Evolutionary conservation across 2,888 invertebrate genomes (phyloP).

Genomic region (Pachymerium ferrugineum): DNA sequence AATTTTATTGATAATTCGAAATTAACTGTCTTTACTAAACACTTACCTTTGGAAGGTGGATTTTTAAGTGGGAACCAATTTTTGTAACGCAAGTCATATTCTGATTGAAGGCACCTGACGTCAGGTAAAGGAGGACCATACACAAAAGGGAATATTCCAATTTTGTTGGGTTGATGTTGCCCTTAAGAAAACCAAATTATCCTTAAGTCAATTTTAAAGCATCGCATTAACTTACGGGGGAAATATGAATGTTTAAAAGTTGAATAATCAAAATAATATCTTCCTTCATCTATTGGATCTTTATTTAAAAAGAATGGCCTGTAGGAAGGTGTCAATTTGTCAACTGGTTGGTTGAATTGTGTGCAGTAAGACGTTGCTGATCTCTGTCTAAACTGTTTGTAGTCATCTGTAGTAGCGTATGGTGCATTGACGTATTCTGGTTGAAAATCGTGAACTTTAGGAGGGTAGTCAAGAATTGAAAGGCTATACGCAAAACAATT

Average conservation of each 20-base stretch:
- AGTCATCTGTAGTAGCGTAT: neutral
- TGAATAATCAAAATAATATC: neutral
- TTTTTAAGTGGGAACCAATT: neutral
- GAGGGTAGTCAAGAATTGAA: neutral
- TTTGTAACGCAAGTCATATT: neutral
- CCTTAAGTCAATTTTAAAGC: neutral
- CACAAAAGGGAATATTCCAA: neutral
- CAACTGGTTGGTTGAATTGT: neutral
- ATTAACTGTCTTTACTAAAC: neutral
- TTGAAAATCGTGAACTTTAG: neutral
- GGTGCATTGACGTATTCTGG: neutral
- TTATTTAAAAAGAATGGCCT: neutral
- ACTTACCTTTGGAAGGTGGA: neutral
- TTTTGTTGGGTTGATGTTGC: too few species aligned
- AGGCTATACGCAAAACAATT: too few species aligned
- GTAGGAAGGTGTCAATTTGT: neutral
- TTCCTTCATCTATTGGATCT: neutral
- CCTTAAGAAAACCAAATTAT: too few species aligned
- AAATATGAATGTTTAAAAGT: neutral
- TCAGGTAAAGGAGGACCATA: neutral
- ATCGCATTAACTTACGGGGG: neutral
- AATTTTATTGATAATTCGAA: neutral
- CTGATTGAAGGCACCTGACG: neutral
- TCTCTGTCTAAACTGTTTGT: neutral
- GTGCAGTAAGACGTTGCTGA: neutral